Conservation (phyloP, 2,113 vertebrate genomes). For the Okapia johnstoni region DNA sequence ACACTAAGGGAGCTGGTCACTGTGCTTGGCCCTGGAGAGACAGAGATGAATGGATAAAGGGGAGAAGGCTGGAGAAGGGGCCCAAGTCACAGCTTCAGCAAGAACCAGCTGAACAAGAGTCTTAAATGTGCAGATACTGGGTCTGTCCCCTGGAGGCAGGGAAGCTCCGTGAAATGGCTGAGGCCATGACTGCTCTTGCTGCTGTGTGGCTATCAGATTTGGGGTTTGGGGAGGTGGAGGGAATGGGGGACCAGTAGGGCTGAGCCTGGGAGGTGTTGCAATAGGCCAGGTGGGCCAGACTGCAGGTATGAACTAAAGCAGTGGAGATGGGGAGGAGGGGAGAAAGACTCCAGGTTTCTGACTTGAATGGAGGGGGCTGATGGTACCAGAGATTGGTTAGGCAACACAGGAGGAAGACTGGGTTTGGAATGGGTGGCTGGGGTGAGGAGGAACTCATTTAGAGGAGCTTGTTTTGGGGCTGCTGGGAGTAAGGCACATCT, state of each 20-base stretch:
- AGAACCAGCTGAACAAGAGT: not conserved
- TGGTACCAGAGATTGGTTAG: too few species aligned
- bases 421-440: not conserved
- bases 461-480: rapidly evolving
- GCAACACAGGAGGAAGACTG: not conserved
- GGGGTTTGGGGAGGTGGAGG: too few species aligned
- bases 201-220: not conserved
- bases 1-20: not conserved
- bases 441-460: not conserved
- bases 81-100: not conserved
- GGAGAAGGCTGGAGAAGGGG: not conserved
- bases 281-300: not conserved
- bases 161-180: not conserved
- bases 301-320: not conserved
- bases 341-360: not conserved
- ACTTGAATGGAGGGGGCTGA: not conserved
- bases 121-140: not conserved
- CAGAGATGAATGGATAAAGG: not conserved
- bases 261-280: not conserved
- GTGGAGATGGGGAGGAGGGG: rapidly evolving
- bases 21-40: not conserved
- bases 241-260: not conserved
- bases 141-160: not conserved
- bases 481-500: not conserved
- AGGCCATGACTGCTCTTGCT: not conserved